Percentiles rank a stretch among this genome's conserved stretches.
phyloP scores from a whole-genome alignment of 2,113 vertebrate species.

The human region GRCh38 chr21:39219501-39220000 shows the following conservation, averaged over 20 bases:
- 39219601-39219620: neutral
- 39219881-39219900: neutral
- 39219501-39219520: neutral
- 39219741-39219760: neutral
- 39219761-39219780: neutral
- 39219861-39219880: neutral
- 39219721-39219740: neutral
- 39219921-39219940: neutral
- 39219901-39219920: neutral
- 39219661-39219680: neutral
- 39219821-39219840: neutral
- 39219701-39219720: neutral
- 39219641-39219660: neutral
- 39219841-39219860: neutral
- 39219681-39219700: neutral
- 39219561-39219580: too few species aligned
- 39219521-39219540: neutral
- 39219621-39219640: neutral
- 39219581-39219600: neutral
- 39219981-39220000: neutral
- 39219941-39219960: neutral
- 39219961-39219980: neutral
- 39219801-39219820: neutral
- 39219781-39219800: neutral
- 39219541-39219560: neutral